Evolutionary conservation across 2,113 vertebrate species (phyloP).

Genomic region (Lucifuga dentata): DNA sequence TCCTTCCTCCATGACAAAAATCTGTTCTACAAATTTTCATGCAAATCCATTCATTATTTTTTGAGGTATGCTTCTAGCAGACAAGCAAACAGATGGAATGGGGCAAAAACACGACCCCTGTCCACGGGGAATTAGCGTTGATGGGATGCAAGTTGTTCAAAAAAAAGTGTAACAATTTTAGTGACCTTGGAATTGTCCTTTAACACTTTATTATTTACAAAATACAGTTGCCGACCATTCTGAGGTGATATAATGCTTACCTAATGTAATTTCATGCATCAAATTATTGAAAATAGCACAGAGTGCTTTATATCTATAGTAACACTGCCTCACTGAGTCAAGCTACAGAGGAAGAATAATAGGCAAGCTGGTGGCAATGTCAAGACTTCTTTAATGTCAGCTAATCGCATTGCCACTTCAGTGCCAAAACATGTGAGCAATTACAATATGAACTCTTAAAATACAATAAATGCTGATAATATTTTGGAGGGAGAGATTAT

Average conservation of each 20-base stretch:
- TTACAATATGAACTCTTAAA: conserved; percentile 44
- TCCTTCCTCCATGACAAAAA: too few species aligned
- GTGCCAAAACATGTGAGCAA: conserved; percentile 39
- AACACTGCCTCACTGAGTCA: conserved; percentile 55
- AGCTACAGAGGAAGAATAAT: conserved; percentile 11
- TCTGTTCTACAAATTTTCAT: too few species aligned
- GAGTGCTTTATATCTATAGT: conserved; percentile 24
- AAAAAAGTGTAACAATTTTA: too few species aligned
- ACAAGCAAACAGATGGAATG: too few species aligned
- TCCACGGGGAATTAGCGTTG: too few species aligned
- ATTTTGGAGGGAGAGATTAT: conserved; percentile 52
- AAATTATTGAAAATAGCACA: neutral
- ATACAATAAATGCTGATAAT: conserved; percentile 42
- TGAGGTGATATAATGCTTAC: conserved; percentile 11
- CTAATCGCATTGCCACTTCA: conserved; percentile 48
- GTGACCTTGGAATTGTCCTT: too few species aligned
- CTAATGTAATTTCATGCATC: conserved; percentile 6
- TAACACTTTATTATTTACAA: too few species aligned
- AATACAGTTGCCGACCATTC: neutral
- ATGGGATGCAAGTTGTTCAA: too few species aligned
- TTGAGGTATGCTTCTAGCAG: too few species aligned
- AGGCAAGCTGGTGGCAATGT: conserved; percentile 7
- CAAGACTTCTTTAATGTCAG: conserved; percentile 40
- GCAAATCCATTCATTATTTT: too few species aligned
- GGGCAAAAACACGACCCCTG: too few species aligned